Evolutionary conservation across 35 echinoderm and acorn worm species (phyloP).

Genomic region (Nesometra sesokonis): DNA sequence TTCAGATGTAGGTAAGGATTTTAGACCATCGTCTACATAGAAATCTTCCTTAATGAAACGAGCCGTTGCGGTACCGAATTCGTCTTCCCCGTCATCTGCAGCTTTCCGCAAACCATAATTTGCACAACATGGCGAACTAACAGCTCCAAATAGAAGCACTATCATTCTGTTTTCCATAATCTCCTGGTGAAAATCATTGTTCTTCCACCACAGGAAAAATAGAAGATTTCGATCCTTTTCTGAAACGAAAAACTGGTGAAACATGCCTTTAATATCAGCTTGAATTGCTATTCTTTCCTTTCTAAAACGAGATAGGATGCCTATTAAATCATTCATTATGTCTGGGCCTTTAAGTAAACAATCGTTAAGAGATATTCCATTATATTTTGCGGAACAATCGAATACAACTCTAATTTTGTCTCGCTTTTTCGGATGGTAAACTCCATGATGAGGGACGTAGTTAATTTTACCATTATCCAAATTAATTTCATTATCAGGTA

Average conservation of each 20-base stretch:
- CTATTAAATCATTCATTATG: constrained; percentile 30
- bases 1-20: not conserved
- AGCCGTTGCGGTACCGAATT: not conserved
- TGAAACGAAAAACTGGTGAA: constrained; percentile 37
- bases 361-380: constrained; percentile 34
- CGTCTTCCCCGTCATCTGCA: constrained; percentile 18
- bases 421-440: constrained; percentile 31
- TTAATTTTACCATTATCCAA: not conserved
- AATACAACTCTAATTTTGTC: constrained; percentile 41
- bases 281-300: constrained; percentile 28
- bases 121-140: constrained; percentile 28
- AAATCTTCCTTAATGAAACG: constrained; percentile 3
- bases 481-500: not conserved
- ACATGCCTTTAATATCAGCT: constrained; percentile 40
- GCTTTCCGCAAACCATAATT: constrained; percentile 31
- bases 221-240: constrained; percentile 23
- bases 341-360: constrained; percentile 40
- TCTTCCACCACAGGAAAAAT: constrained; percentile 36
- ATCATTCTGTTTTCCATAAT: constrained; percentile 21
- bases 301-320: constrained; percentile 32
- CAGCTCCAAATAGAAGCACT: constrained; percentile 42
- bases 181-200: constrained; percentile 7
- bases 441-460: constrained; percentile 49
- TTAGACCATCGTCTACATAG: constrained; percentile 40
- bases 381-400: constrained; percentile 40